phyloP scores from a whole-genome alignment of 2,113 vertebrate genomes.

The Fregata magnificens region DNA sequence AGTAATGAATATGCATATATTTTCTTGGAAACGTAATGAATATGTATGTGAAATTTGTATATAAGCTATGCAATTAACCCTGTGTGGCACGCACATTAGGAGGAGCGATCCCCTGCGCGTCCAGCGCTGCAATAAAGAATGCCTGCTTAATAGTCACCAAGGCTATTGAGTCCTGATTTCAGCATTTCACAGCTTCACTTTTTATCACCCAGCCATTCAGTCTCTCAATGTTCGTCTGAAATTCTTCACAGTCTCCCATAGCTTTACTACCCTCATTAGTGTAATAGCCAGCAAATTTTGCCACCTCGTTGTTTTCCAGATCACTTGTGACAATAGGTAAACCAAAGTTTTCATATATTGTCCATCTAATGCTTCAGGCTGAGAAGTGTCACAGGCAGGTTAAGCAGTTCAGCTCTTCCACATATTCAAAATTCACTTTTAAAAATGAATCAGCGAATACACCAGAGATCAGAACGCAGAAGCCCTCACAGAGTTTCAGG shows the following conservation, averaged over 20 bases:
- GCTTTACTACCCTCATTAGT: neutral
- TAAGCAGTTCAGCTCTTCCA: neutral
- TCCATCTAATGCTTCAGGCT: neutral
- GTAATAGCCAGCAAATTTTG: neutral
- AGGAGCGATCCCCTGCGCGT: too few species aligned
- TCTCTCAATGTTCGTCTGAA: neutral
- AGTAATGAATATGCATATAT: too few species aligned
- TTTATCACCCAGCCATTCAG: neutral
- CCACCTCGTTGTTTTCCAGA: neutral
- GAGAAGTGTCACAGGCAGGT: neutral
- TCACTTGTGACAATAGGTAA: neutral
- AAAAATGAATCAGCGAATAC: neutral
- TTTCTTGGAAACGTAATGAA: too few species aligned
- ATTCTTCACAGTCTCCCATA: neutral
- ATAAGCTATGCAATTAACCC: too few species aligned
- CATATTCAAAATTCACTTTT: neutral
- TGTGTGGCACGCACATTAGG: too few species aligned
- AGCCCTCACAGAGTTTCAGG: neutral
- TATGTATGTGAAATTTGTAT: too few species aligned
- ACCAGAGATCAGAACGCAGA: neutral
- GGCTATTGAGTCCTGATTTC: too few species aligned
- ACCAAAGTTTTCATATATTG: neutral
- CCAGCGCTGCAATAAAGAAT: too few species aligned
- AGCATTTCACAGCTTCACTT: too few species aligned
- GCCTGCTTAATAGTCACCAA: too few species aligned